Evolutionary conservation across 2,797 vertebrate species (phyloP), one percentile per base, ranked within the genome.

Genomic region (Scarus forsteni): DNA sequence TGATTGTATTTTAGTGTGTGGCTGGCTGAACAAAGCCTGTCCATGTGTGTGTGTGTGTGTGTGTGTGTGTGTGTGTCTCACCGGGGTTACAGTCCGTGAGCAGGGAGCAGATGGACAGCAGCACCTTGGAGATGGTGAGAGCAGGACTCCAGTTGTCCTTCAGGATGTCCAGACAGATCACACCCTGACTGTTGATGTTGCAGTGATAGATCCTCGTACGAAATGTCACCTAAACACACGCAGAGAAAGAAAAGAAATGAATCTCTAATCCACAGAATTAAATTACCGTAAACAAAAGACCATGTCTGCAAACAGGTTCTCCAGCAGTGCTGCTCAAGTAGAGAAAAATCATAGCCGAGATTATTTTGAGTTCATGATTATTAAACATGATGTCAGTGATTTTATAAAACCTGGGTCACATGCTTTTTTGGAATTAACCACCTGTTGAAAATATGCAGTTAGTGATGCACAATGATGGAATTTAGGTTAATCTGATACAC

Each of bases 1-100:
- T 42, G 6, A 10, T n/a, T 59, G 36, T 34, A 35, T 70, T 16
- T 50, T 46, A 40, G 39, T 35, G 42, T 48, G 65, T 16, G 59
- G n/a, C n/a, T n/a, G n/a, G n/a, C n/a, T n/a, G n/a, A n/a, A n/a
- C n/a, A n/a, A n/a, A n/a, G n/a, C n/a, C n/a, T n/a, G n/a, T n/a
- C n/a, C n/a, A n/a, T 10, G 18, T 38, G 54, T 49, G 52, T 15
- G 14, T 36, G 61, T 6, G 1, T 57, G 46, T 48, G 65, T 16
- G 59, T 10, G 18, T 38, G 54, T 49, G 52, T 15, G 14, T 36
- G 61, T 6, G 1, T 57, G 46, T 76, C 96, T 96, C 93, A 98
- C 96, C 96, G 16, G 97, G 96, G 83, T 98, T 98, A 87, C 96
- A 97, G 93, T 98, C 97, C 89, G 96, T 98, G 71, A 98, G 97